Evolutionary conservation across 2,797 vertebrate genomes (phyloP).

Genomic region (Numenius phaeopus): DNA sequence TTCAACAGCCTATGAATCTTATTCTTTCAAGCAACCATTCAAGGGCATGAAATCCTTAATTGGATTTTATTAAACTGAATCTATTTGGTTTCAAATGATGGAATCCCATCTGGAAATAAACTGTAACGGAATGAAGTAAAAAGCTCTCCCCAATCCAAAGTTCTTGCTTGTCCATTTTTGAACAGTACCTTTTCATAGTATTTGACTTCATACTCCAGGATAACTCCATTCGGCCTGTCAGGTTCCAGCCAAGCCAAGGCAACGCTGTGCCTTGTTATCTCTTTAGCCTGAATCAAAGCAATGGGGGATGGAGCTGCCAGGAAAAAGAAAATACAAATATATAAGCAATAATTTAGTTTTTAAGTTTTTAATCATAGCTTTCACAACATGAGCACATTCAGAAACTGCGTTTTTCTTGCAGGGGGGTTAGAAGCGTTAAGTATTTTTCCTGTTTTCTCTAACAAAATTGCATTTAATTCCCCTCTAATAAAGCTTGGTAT

Average conservation of each 20-base stretch:
- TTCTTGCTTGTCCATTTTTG: neutral
- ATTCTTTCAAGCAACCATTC: conserved; percentile 43
- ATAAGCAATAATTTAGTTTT: neutral
- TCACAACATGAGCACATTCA: neutral
- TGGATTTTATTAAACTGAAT: conserved; percentile 62
- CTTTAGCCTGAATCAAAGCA: conserved; percentile 93
- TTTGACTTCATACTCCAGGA: conserved; percentile 98
- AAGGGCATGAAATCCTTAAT: conserved; percentile 64
- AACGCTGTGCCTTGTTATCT: conserved; percentile 96
- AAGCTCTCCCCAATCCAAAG: neutral
- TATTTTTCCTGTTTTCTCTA: neutral
- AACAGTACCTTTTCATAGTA: conserved; percentile 95
- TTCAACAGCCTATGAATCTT: neutral
- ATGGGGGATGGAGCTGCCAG: conserved; percentile 92
- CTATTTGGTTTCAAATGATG: conserved; percentile 23
- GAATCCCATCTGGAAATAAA: neutral
- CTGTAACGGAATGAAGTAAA: neutral
- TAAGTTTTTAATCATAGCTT: neutral
- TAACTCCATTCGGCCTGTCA: conserved; percentile 94
- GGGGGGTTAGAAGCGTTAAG: neutral
- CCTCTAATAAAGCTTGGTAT: neutral
- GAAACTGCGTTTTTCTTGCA: neutral
- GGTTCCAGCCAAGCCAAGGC: conserved; percentile 94
- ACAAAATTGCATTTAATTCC: neutral
- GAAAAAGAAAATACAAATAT: neutral